Percentiles rank a stretch among this genome's conserved stretches.
Evolutionary conservation across 2,888 invertebrate species (phyloP).

Genomic region (Ditylenchus weischeri): DNA sequence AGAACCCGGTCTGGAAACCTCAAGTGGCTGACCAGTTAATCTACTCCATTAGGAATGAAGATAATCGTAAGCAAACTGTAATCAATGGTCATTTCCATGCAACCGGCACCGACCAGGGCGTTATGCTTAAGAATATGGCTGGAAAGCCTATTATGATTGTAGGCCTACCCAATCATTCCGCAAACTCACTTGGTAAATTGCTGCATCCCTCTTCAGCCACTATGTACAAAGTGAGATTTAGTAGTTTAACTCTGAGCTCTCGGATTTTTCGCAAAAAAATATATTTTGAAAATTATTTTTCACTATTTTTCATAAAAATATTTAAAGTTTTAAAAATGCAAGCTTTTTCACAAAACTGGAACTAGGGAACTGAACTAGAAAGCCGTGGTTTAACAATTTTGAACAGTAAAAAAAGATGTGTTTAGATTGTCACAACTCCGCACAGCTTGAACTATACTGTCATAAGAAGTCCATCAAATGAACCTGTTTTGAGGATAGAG

Average conservation of each 20-base stretch:
- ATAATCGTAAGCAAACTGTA: constrained; percentile 32
- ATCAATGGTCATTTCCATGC: constrained; percentile 33
- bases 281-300: too few relatives aligned
- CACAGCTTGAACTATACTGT: constrained; percentile 28
- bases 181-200: constrained; percentile 35
- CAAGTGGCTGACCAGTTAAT: constrained; percentile 24
- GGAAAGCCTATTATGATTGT: constrained; percentile 40
- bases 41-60: constrained; percentile 36
- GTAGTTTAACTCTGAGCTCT: too few relatives aligned
- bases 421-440: constrained; percentile 15
- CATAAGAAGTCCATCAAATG: constrained; percentile 5
- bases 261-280: too few relatives aligned
- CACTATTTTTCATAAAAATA: too few relatives aligned
- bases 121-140: constrained; percentile 29
- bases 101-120: constrained; percentile 21
- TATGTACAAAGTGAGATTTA: constrained; percentile 34
- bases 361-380: too few relatives aligned
- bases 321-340: too few relatives aligned
- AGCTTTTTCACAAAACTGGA: too few relatives aligned
- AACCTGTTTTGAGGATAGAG: constrained; percentile 31
- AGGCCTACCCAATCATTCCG: constrained; percentile 29
- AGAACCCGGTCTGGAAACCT: constrained; percentile 30
- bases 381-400: neutral
- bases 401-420: neutral
- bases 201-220: constrained; percentile 39